A percentile compares a stretch with the other conserved stretches of the same genome.
phyloP scores from a whole-genome alignment of 2,888 invertebrate species.

The Stegophylla sp. region DNA sequence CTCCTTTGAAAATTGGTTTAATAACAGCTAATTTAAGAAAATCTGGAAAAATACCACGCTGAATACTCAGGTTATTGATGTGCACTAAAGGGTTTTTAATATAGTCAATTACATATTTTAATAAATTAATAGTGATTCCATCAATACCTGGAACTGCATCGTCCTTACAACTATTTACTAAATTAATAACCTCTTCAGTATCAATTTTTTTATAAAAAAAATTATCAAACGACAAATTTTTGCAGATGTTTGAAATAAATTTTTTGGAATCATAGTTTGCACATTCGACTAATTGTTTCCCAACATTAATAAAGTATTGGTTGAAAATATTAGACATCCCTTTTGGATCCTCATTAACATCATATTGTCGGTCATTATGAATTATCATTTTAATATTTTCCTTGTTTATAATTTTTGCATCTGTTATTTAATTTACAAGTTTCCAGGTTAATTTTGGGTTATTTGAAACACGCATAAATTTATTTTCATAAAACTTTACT shows the following conservation, averaged over 20 bases:
- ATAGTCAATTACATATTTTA: background rate
- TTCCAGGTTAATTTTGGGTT: constrained; percentile 12
- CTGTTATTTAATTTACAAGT: constrained; percentile 3
- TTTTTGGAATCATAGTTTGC: background rate
- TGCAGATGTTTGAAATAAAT: background rate
- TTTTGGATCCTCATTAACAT: constrained; percentile 8
- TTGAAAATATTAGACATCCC: background rate
- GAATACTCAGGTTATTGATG: background rate
- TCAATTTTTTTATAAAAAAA: background rate
- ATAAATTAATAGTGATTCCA: background rate
- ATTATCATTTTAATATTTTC: background rate
- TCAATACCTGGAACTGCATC: background rate
- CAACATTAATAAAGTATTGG: background rate
- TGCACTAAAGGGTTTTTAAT: background rate
- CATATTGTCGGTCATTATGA: background rate
- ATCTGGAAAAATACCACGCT: constrained; percentile 1
- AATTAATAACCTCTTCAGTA: background rate
- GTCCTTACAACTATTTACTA: background rate
- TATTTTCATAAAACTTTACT: constrained; percentile 14
- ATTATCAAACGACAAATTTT: background rate
- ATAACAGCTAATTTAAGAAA: background rate
- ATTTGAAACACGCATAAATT: background rate
- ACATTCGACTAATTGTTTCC: background rate
- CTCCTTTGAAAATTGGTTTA: background rate
- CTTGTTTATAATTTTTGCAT: background rate